A percentile compares a stretch with the other conserved stretches of the same genome.
These are phyloP conservation scores for Thunnus maccoyii DNA, from an alignment of 2,113 vertebrate species.

Conservation along the genomic window DNA sequence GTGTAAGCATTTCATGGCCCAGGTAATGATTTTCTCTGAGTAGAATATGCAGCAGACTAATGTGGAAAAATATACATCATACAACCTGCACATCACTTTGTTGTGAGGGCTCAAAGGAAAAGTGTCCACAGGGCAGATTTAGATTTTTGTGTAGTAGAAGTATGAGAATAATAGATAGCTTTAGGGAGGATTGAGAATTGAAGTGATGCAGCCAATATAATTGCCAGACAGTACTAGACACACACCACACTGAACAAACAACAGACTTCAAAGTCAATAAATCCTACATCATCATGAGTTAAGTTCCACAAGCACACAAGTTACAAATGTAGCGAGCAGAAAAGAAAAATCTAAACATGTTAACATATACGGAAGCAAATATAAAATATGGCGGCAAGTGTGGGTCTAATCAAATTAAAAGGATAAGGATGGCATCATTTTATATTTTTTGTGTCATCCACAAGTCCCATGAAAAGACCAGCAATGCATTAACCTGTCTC, in stretches of 20 bases:
- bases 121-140: conserved; percentile 35
- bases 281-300: conserved; percentile 46
- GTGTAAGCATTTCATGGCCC: conserved; percentile 50
- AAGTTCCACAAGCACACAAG: conserved; percentile 46
- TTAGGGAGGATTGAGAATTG: conserved; percentile 37
- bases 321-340: conserved; percentile 48
- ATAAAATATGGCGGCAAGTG: conserved; percentile 8
- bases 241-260: conserved; percentile 62
- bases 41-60: conserved; percentile 35
- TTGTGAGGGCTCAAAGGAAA: background rate
- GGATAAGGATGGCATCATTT: background rate
- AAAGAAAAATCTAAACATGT: conserved; percentile 53
- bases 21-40: conserved; percentile 59
- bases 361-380: conserved; percentile 39
- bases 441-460: background rate
- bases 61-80: conserved; percentile 43
- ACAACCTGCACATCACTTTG: conserved; percentile 1
- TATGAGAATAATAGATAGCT: conserved; percentile 41
- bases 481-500: background rate
- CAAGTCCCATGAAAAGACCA: background rate
- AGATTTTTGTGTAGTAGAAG: conserved; percentile 20
- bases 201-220: conserved; percentile 46
- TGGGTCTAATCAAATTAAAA: background rate
- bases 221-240: conserved; percentile 48
- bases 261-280: conserved; percentile 73